Evolutionary conservation across 2,113 vertebrate species (phyloP).

Genomic region (Ceyx margarethae): DNA sequence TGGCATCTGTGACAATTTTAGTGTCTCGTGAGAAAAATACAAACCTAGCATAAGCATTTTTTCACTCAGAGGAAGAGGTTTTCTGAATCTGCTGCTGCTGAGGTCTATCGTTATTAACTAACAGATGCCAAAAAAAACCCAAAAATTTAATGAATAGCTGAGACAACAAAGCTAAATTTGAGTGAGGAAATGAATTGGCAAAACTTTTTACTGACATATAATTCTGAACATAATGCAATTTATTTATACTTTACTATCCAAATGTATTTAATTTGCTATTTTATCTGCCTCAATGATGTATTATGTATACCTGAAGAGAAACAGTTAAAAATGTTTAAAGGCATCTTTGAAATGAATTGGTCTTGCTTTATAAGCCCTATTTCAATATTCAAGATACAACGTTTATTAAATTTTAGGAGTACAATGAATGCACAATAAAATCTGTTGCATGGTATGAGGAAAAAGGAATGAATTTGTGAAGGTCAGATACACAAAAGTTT

Average conservation of each 20-base stretch:
- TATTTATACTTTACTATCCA: slow-evolving; percentile 7
- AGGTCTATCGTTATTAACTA: neutral
- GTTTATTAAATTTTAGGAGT: neutral
- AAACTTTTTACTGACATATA: neutral
- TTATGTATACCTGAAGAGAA: neutral
- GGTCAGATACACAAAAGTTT: neutral
- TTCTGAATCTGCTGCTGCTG: neutral
- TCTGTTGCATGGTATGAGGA: neutral
- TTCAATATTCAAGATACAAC: neutral
- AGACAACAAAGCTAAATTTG: neutral
- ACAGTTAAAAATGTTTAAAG: neutral
- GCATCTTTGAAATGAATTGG: neutral
- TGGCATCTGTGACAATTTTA: neutral
- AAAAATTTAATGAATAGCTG: neutral
- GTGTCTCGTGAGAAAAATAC: neutral
- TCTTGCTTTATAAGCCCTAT: neutral
- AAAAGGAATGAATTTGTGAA: neutral
- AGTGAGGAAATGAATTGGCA: slow-evolving; percentile 6
- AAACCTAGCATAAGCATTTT: neutral
- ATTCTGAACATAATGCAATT: neutral
- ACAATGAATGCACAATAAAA: neutral
- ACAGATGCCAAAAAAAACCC: neutral
- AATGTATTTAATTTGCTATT: neutral
- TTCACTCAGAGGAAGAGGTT: neutral
- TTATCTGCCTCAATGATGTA: neutral